Evolutionary conservation across 2,888 invertebrate species (phyloP).

Genomic region (Neoaliturus tenellus): DNA sequence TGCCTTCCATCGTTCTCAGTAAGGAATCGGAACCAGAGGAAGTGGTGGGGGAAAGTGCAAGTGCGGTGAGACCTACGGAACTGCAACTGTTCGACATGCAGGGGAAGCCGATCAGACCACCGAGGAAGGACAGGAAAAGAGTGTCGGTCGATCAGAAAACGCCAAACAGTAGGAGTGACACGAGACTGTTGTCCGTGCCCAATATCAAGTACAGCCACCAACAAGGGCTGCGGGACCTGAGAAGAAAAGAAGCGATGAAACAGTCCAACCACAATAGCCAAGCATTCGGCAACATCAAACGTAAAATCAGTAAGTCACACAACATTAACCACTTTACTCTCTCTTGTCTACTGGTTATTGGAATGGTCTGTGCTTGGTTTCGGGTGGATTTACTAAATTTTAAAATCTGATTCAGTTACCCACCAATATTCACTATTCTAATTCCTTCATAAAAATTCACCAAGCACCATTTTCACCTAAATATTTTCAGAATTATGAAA

Average conservation of each 20-base stretch:
- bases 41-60: slow-evolving; percentile 64
- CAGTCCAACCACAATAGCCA: slow-evolving; percentile 68
- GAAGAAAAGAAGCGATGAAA: slow-evolving; percentile 67
- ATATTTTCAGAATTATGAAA: not conserved
- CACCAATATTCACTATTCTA: slow-evolving; percentile 20
- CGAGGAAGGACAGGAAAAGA: slow-evolving; percentile 65
- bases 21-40: slow-evolving; percentile 65
- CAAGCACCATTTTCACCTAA: slow-evolving; percentile 9
- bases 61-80: slow-evolving; percentile 78
- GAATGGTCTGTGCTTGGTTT: slow-evolving; percentile 52
- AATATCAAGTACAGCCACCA: slow-evolving; percentile 75
- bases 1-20: slow-evolving; percentile 66
- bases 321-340: slow-evolving; percentile 69
- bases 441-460: slow-evolving; percentile 3
- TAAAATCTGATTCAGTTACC: not conserved
- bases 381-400: slow-evolving; percentile 37
- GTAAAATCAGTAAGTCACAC: slow-evolving; percentile 91
- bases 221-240: slow-evolving; percentile 74
- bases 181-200: slow-evolving; percentile 85
- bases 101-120: slow-evolving; percentile 72
- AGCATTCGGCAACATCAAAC: slow-evolving; percentile 84
- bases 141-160: slow-evolving; percentile 65
- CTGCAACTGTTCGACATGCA: slow-evolving; percentile 77
- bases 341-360: slow-evolving; percentile 32
- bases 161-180: slow-evolving; percentile 74